Percentiles rank a stretch among this genome's conserved stretches.
Conservation (phyloP, 1,140 invertebrate species). For the Bombyx mandarina region DNA sequence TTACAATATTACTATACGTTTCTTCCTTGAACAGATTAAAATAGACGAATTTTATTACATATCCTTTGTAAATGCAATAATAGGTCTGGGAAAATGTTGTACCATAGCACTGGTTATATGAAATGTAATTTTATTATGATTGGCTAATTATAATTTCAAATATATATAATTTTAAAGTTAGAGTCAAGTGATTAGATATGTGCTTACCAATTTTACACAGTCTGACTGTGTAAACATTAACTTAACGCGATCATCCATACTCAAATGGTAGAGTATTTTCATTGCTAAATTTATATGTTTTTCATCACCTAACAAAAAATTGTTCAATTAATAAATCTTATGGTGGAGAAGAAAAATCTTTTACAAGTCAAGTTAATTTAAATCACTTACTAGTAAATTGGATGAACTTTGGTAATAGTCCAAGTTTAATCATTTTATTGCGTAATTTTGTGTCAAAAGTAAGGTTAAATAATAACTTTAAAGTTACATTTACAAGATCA, state of each 20-base stretch:
- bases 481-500: slow-evolving; percentile 89
- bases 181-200: not conserved
- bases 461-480: slow-evolving; percentile 94
- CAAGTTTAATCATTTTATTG: slow-evolving; percentile 90
- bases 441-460: slow-evolving; percentile 94
- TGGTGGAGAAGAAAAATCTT: not conserved
- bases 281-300: slow-evolving; percentile 88
- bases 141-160: no score
- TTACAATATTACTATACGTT: no score
- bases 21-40: no score
- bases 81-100: no score
- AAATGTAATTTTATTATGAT: no score
- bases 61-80: no score
- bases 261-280: slow-evolving; percentile 94
- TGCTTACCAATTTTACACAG: slow-evolving; percentile 88
- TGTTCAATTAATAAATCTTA: not conserved
- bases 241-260: slow-evolving; percentile 95
- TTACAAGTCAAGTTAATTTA: slow-evolving; percentile 1
- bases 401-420: slow-evolving; percentile 91
- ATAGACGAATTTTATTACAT: no score
- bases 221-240: slow-evolving; percentile 96
- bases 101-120: no score
- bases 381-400: slow-evolving; percentile 83
- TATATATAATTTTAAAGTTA: no score
- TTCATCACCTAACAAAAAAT: slow-evolving; percentile 77